Conservation (phyloP, 1,140 invertebrate species). For the Ceratina australensis region DNA sequence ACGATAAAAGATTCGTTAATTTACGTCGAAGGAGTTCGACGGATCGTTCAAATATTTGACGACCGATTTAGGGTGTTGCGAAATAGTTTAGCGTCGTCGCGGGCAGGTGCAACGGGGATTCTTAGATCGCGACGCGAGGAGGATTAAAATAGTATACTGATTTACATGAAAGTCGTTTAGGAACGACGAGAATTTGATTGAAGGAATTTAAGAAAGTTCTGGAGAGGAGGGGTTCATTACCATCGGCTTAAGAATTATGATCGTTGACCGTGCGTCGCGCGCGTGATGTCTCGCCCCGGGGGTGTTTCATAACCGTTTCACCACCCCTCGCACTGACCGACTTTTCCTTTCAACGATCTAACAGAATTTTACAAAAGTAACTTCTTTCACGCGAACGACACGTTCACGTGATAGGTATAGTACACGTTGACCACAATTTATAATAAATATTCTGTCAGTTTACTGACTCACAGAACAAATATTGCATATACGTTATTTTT, state of each 20-base stretch:
- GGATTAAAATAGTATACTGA: not conserved
- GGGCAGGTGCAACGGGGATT: not conserved
- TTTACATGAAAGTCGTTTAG: slow-evolving; percentile 3
- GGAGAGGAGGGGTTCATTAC: not conserved
- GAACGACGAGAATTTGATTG: slow-evolving; percentile 1
- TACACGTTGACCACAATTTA: too few relatives aligned
- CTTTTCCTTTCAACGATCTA: not conserved
- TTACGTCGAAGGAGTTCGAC: too few relatives aligned
- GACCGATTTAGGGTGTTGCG: too few relatives aligned
- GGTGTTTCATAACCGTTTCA: slow-evolving; percentile 41
- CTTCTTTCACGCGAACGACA: too few relatives aligned
- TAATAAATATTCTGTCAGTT: too few relatives aligned
- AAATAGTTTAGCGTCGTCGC: not conserved
- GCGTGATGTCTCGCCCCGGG: slow-evolving; percentile 1
- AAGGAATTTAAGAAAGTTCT: slow-evolving; percentile 29
- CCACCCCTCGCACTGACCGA: slow-evolving; percentile 48
- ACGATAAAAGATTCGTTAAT: too few relatives aligned
- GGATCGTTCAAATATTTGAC: too few relatives aligned
- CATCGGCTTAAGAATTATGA: slow-evolving; percentile 17
- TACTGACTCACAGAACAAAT: too few relatives aligned
- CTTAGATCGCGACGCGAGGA: not conserved
- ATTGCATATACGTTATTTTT: not conserved
- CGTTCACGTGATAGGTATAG: too few relatives aligned
- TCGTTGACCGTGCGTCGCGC: slow-evolving; percentile 31
- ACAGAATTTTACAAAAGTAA: not conserved